Evolutionary conservation across 2,113 vertebrate genomes (phyloP), one percentile per base, ranked within the genome.

Genomic region (Sander lucioperca): DNA sequence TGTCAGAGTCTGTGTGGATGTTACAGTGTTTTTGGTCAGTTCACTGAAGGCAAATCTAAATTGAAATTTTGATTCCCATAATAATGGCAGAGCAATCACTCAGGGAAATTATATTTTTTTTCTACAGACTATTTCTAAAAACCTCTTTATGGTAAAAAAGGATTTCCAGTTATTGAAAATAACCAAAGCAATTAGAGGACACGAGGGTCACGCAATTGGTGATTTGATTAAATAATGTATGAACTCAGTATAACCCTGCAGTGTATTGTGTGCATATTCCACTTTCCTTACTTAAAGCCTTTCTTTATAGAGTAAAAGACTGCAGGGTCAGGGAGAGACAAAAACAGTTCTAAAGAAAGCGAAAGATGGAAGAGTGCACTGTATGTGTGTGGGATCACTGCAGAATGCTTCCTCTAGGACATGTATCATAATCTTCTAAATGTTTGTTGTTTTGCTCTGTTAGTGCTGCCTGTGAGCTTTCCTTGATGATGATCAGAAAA

Each of bases 401-500:
- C 53, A 66, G 36, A 62, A 74, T 21, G 21, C 72, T 56, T 81
- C 68, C 86, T 78, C 54, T 15, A 69, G 82, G 83, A 83, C 73
- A 66, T 30, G 80, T 48, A 62, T n/a, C 64, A 88, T 84, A 78
- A 86, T 77, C 80, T 54, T 30, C 36, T 69, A 79, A 89, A 86
- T 69, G 82, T 25, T 85, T 77, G 68, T 75, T 86, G 77, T 77
- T 85, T 76, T 59, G 69, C 56, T 75, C 43, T 67, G 54, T 64
- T 69, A 47, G 54, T 65, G 19, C 47, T 67, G 71, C 64, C 79
- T 75, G 48, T 71, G 59, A 89, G 57, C 69, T 63, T 27, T 62
- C 25, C 45, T 47, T 79, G 15, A 33, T 66, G 66, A 79, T 75
- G 71, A 61, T 39, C 66, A 10, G 58, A 54, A 69, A 57, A 82